A percentile compares a stretch with the other conserved stretches of the same genome.
phyloP scores from a whole-genome alignment of 2,113 vertebrate species.

The Saccopteryx leptura region DNA sequence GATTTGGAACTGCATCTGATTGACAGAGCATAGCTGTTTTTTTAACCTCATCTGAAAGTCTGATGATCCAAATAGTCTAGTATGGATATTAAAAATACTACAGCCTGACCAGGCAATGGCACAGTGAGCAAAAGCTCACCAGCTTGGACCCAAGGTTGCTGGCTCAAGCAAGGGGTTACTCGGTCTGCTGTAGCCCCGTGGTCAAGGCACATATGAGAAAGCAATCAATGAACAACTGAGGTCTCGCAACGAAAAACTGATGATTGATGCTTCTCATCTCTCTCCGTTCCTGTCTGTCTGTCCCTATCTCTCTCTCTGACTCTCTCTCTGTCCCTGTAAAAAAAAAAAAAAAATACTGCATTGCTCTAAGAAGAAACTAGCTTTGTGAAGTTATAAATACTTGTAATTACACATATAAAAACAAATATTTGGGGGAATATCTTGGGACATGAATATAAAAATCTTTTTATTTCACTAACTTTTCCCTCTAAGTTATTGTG shows the following conservation, averaged over 20 bases:
- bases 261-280: too few species aligned
- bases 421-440: slow-evolving; percentile 42
- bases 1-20: slow-evolving; percentile 35
- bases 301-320: too few species aligned
- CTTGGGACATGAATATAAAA: slow-evolving; percentile 72
- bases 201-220: too few species aligned
- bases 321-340: too few species aligned
- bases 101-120: too few species aligned
- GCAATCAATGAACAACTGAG: too few species aligned
- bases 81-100: slow-evolving; percentile 12
- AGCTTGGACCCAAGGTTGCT: too few species aligned
- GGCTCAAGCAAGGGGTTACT: too few species aligned
- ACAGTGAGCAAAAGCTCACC: too few species aligned
- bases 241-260: too few species aligned
- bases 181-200: too few species aligned
- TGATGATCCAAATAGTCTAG: not conserved
- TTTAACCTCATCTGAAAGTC: slow-evolving; percentile 53
- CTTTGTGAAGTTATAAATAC: slow-evolving; percentile 44
- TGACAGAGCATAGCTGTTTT: not conserved
- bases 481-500: not conserved
- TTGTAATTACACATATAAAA: slow-evolving; percentile 39
- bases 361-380: slow-evolving; percentile 48
- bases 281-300: too few species aligned
- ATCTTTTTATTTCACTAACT: slow-evolving; percentile 60
- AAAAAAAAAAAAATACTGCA: not conserved